Evolutionary conservation across 53 echinoderm and acorn worm species (phyloP), one percentile per base, ranked within the genome.

Genomic region (Stichopus horrens): DNA sequence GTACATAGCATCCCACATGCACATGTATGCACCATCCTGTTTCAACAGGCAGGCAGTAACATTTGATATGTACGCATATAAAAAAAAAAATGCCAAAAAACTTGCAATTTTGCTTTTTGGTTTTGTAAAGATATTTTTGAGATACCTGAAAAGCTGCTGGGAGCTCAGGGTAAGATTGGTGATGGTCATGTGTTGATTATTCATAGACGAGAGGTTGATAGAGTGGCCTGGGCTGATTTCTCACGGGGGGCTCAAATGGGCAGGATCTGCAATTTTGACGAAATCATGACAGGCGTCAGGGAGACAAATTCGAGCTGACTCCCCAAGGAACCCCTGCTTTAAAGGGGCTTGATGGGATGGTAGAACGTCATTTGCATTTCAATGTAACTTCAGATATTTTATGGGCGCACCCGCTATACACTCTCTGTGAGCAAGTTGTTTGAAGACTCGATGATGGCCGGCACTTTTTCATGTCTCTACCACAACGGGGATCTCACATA

Each of bases 241-340:
- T 81, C 81, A 37, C 37, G 22, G 71, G 81, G 58, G 81, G 81
- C 58, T 57, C 58, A 8, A 18, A 18, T 57, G 56, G 58, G 81
- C 55, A 81, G 81, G 81, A 81, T 54, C 57, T 71, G 58, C 13
- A 77, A 21, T 81, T 71, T 81, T 76, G 56, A 56, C 81, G 21
- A 81, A 56, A 81, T 81, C 81, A 81, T 19, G 81, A 81, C 81
- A 81, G 81, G 81, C 81, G 56, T 81, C 81, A 58, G 81, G 81
- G 81, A 81, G 56, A 55, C 81, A 21, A n/a, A 57, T 20, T 81
- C 56, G 9, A 18, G 16, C 19, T 7, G 19, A 4, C 19, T 56
- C 81, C 58, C 81, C 23, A 21, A 58, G 81, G 81, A 57, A 54
- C 81, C 81, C 81, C 81, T 81, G 52, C 58, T 81, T 81, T 81